Evolutionary conservation across 2,113 vertebrate genomes (phyloP).

Genomic region (Dromiciops gliroides): DNA sequence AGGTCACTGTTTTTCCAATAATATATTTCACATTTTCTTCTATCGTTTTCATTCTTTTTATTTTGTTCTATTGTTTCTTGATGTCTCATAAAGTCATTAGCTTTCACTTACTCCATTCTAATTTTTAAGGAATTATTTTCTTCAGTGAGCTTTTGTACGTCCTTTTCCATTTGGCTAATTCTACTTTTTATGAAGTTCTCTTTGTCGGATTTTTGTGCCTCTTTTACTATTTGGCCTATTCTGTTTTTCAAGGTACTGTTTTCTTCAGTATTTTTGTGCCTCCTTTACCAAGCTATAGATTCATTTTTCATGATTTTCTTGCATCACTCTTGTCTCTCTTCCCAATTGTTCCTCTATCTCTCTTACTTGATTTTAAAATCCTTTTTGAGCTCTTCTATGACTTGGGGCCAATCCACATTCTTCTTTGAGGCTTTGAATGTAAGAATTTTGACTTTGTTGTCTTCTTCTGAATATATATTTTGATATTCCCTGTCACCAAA

Average conservation of each 20-base stretch:
- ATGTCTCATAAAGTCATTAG: too few species aligned
- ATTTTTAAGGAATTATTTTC: too few species aligned
- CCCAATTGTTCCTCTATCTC: neutral
- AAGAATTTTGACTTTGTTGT: neutral
- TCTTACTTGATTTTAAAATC: neutral
- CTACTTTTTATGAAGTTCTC: too few species aligned
- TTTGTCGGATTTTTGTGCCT: too few species aligned
- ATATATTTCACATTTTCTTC: neutral
- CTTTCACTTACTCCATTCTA: too few species aligned
- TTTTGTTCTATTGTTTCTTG: too few species aligned
- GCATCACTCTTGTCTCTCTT: neutral
- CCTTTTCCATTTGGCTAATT: too few species aligned
- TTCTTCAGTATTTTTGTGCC: neutral
- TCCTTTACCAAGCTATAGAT: neutral
- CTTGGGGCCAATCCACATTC: neutral
- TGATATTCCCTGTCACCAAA: neutral
- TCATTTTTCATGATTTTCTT: neutral
- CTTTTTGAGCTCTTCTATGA: neutral
- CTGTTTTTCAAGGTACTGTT: neutral
- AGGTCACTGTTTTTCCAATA: neutral
- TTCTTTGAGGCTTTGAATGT: neutral
- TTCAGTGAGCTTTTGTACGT: too few species aligned
- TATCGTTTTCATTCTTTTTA: neutral
- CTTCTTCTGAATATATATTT: neutral
- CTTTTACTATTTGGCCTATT: too few species aligned